Base-by-base conservation (phyloP, 2,797 vertebrate genomes). In the Phrynocephalus guinanensis region DNA sequence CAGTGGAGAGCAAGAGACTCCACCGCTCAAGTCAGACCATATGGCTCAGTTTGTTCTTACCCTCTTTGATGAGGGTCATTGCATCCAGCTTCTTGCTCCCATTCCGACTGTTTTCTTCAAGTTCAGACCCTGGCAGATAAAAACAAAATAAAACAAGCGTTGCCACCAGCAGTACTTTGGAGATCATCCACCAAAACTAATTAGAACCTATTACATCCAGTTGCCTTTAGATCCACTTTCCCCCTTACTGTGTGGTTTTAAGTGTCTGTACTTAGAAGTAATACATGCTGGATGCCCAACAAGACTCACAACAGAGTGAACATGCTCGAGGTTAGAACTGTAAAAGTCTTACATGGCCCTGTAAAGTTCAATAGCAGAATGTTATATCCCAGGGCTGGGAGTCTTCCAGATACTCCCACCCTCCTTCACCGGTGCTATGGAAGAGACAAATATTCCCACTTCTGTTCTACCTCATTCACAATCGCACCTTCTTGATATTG, bases 41-140 rank as follows among this genome's bases (percentile, higher is more conserved):
- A 72, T 33, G 63, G 48, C 5, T 48, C 38, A 6, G 72, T 56
- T 30, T 3, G 80, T 75, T 79, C 97, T 93, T 96, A 99, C 98
- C 98, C 96, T 99, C 98, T 92, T 98, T 99, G 92, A 98, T 97
- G 92, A 99, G 97, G 48, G 98, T 98, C 98, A 99, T 98, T 89
- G 98, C 97, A 63, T 99, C 98, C 92, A 97, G 93, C 87, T 96
- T 95, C 94, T 98, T 98, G 96, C 97, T 97, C 79, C 94, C 95
- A 95, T 97, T 98, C 96, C 98, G 98, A 95, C 95, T 97, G 90
- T 95, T 97, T 86, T 98, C 98, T 79, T 98, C 98, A 90, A 94
- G 95, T 91, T 98, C 98, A 33, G 95, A 85, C 83, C 97, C 98
- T 98, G 94, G 87, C 93, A 92, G 90, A 95, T 81, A 13, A 33